Evolutionary conservation across 2,113 vertebrate genomes (phyloP).

Genomic region (Seriola quinqueradiata): DNA sequence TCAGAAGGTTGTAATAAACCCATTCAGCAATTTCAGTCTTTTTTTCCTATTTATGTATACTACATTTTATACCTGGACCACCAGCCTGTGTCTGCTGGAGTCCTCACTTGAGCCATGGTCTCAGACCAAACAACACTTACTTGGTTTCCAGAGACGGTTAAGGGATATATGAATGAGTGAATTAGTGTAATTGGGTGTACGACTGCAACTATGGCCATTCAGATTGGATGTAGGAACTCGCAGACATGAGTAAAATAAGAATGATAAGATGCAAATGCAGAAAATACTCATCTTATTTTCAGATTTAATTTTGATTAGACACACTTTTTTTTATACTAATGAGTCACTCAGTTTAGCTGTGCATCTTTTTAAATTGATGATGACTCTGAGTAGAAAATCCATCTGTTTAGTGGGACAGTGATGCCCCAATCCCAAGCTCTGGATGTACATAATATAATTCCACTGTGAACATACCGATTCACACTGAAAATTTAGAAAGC

Average conservation of each 20-base stretch:
- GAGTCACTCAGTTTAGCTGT: neutral
- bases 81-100: conserved; percentile 6
- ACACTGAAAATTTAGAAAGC: neutral
- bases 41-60: conserved; percentile 17
- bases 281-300: neutral
- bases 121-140: neutral
- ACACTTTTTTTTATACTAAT: neutral
- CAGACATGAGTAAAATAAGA: conserved; percentile 1
- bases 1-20: conserved; percentile 52
- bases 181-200: conserved; percentile 3
- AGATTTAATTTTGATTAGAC: neutral
- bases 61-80: conserved; percentile 7
- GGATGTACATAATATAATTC: conserved; percentile 18
- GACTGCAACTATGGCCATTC: neutral
- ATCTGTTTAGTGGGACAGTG: neutral
- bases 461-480: conserved; percentile 9
- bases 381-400: neutral
- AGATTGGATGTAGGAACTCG: neutral
- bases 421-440: neutral
- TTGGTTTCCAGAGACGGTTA: neutral
- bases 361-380: neutral
- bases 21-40: conserved; percentile 34
- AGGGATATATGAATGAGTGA: conserved; percentile 2
- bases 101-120: conserved; percentile 2
- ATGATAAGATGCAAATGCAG: neutral